Conservation (phyloP, 1,140 invertebrate species). For the Agraylea sexmaculata region DNA sequence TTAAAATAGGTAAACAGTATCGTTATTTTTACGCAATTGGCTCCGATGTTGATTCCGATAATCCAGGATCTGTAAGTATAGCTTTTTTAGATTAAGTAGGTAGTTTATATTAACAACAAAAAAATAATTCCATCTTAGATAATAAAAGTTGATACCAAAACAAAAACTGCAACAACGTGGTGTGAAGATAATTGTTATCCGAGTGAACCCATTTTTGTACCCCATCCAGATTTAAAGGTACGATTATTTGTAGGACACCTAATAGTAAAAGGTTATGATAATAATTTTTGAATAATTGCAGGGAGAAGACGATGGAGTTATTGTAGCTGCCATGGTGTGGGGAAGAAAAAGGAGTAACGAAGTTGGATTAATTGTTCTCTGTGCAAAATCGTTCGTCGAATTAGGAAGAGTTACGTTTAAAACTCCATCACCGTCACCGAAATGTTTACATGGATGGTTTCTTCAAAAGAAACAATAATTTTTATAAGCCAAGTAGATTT, state of each 20-base stretch:
- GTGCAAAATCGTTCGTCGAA: conserved; percentile 55
- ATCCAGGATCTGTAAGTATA: conserved; percentile 63
- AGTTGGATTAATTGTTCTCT: conserved; percentile 55
- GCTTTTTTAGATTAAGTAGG: too few species aligned
- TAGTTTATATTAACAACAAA: conserved; percentile 6
- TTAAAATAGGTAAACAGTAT: conserved; percentile 48
- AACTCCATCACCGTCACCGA: conserved; percentile 60
- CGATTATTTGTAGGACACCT: conserved; percentile 10
- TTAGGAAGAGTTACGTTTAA: conserved; percentile 53
- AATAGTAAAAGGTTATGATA: background rate
- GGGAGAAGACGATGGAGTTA: conserved; percentile 63
- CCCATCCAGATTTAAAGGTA: conserved; percentile 53
- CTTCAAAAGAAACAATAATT: conserved; percentile 29
- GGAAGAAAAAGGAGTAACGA: conserved; percentile 44
- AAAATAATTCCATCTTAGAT: conserved; percentile 39
- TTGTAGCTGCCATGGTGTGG: conserved; percentile 59
- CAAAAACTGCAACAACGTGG: conserved; percentile 56
- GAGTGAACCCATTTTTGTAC: conserved; percentile 80
- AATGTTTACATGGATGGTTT: conserved; percentile 75
- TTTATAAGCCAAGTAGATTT: too few species aligned
- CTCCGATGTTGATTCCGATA: conserved; percentile 68
- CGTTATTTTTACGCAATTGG: conserved; percentile 83
- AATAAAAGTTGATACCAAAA: conserved; percentile 64
- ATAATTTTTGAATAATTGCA: conserved; percentile 25
- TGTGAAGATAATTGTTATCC: conserved; percentile 62